Evolutionary conservation across 2,113 vertebrate species (phyloP), one percentile per base, ranked within the genome.

Genomic region (Phylloscopus trochiloides): DNA sequence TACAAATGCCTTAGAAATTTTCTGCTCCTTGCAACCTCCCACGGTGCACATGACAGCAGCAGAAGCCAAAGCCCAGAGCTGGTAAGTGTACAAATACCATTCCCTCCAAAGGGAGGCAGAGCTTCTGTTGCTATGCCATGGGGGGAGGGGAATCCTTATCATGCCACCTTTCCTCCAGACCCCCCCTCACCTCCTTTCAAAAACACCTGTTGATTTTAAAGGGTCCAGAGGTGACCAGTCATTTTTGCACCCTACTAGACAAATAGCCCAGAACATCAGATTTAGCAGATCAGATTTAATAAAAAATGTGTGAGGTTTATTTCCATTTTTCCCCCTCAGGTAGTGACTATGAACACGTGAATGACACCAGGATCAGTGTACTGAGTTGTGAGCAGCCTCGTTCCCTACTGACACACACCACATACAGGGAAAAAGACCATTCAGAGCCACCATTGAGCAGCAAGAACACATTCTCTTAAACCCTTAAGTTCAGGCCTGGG

Each of bases 61-160:
- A n/a, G 74, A 76, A 68, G 31, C 11, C 55, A 77, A 74, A 87
- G 25, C 34, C 15, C 1, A 2, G 42, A 84, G n/a, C 40, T 43
- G 14, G 22, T 17, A 14, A 65, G 7, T 1, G 0, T 34, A 47
- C 7, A 76, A 76, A 94, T 13, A 34, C 9, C 25, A 45, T 65
- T 25, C 11, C 19, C 6, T 38, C 47, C 58, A 68, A 92, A 82
- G 48, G 14, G 45, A 92, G 38, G 16, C 38, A 77, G 42, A 84
- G 28, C 10, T 47, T 16, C 34, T 83, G 10, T 8, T 47, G 29
- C 31, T 29, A 31, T 0, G 0, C 28, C 10, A 1, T 21, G 31
- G 15, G 34, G 24, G 24, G 45, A 59, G 36, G 9, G 17, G 13
- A 68, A 32, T 22, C 21, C 24, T 79, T 47, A 55, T 16, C 17